Conservation (phyloP, 2,888 invertebrate genomes). For the Epinotia ramella region DNA sequence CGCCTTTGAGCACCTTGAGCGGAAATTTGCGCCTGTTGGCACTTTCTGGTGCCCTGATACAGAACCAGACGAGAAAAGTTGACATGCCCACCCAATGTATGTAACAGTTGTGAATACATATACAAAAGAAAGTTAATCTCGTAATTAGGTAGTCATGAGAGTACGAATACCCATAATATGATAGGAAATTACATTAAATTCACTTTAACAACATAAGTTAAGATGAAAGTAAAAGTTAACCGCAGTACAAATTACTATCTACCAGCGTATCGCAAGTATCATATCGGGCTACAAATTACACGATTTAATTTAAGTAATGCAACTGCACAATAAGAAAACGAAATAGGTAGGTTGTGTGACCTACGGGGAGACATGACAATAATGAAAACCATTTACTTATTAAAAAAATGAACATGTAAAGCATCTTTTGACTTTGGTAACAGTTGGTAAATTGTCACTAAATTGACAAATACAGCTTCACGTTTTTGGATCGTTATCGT, state of each 20-base stretch:
- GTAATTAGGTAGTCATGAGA: background rate
- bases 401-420: background rate
- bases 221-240: slow-evolving; percentile 32
- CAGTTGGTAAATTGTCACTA: slow-evolving; percentile 47
- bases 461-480: slow-evolving; percentile 17
- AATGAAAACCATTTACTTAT: background rate
- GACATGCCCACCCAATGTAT: no score
- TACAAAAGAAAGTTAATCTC: background rate
- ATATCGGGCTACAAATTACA: background rate
- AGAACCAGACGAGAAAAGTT: no score
- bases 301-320: background rate
- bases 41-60: no score
- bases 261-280: background rate
- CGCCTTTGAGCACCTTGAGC: no score
- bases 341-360: background rate
- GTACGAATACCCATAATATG: background rate
- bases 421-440: background rate
- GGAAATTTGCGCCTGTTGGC: no score
- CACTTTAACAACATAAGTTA: no score
- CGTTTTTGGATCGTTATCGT: slow-evolving; percentile 6
- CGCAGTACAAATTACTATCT: slow-evolving; percentile 16
- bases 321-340: background rate
- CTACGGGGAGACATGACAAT: background rate
- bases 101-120: background rate
- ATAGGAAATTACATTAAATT: slow-evolving; percentile 5